Evolutionary conservation across 2,113 vertebrate species (phyloP), one percentile per base, ranked within the genome.

Genomic region (Coryphaenoides rupestris): DNA sequence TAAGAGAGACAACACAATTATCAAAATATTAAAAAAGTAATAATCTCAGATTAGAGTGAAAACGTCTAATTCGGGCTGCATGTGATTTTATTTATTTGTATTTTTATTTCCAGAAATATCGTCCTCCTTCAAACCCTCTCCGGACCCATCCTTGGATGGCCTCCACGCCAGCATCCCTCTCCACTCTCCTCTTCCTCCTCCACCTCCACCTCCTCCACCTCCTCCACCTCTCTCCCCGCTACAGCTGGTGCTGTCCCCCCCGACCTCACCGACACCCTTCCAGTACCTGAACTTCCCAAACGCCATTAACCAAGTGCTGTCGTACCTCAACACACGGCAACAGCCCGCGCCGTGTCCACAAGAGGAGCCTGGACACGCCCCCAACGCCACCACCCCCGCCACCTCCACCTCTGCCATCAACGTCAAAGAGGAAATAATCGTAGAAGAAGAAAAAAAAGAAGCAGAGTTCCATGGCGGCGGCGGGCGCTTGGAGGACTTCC

Each of bases 401-500:
- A 55, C 84, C 72, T 0, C 74, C 49, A n/a, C n/a, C n/a, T n/a
- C n/a, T n/a, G 3, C 33, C 33, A 12, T 40, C 33, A 40, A 7
- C 9, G 13, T 40, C 33, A 40, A 40, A 40, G 33, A 40, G 33
- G 33, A 12, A 40, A 40, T 10, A 40, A 1, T 40, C 2, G 33
- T 13, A 10, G 33, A 40, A 13, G 9, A 3, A 2, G 58, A 63
- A 1, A 50, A 72, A 2, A 21, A 21, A 2, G 54, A 19, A 55
- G 55, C 60, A 21, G 47, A 26, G 6, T 24, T 65, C 14, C 23
- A 33, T n/a, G n/a, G 40, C 17, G 45, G 21, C 7, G 3, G 55
- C 0, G 93, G 92, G 19, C 91, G 92, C 12, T 89, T 98, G 73
- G 95, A 96, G 86, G 95, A 98, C 89, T 97, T 96, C 74, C 84